A percentile compares a stretch with the other conserved stretches of the same genome.
phyloP scores from a whole-genome alignment of 1,140 invertebrate species.

The Manduca sexta region DNA sequence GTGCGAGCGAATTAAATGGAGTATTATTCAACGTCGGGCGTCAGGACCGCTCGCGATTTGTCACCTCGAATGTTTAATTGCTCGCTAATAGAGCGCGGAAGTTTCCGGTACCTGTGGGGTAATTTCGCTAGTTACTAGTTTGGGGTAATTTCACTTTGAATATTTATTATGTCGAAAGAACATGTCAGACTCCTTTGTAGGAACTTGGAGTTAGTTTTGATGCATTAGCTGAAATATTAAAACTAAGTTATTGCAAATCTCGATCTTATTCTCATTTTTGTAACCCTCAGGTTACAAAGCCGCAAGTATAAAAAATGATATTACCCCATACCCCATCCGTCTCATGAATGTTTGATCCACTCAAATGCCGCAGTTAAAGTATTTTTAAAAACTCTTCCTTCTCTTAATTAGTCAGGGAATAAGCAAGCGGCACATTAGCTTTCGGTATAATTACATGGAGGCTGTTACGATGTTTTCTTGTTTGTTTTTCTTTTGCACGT shows the following conservation, averaged over 20 bases:
- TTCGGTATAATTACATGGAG: constrained; percentile 62
- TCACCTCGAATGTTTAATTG: constrained; percentile 61
- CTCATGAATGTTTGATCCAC: constrained; percentile 65
- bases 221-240: no score
- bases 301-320: background rate
- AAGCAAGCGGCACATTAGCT: constrained; percentile 69
- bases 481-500: constrained; percentile 39
- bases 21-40: constrained; percentile 65
- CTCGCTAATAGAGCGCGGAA: constrained; percentile 60
- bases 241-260: no score
- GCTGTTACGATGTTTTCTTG: constrained; percentile 34
- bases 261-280: no score
- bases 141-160: no score
- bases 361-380: constrained; percentile 32
- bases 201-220: no score
- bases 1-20: constrained; percentile 64
- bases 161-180: no score
- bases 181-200: no score
- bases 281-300: no score
- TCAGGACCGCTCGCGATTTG: constrained; percentile 60
- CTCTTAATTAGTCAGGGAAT: constrained; percentile 69
- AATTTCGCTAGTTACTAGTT: no score
- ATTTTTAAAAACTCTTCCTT: constrained; percentile 54
- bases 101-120: constrained; percentile 41
- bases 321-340: constrained; percentile 20